Evolutionary conservation across 2,888 invertebrate species (phyloP).

Genomic region (Diadromus collaris): DNA sequence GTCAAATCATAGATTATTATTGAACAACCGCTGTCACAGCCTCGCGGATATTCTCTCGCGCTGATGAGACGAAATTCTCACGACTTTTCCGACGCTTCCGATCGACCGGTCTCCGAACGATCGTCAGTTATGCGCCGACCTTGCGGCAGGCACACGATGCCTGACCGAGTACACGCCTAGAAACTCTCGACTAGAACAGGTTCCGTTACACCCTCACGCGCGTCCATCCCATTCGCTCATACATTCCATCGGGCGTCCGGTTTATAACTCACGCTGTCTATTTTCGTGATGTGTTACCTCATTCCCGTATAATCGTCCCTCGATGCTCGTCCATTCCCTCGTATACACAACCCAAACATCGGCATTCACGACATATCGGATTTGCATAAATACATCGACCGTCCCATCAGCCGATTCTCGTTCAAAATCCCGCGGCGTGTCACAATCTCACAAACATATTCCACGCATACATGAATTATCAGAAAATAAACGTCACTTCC

Average conservation of each 20-base stretch:
- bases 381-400: constrained; percentile 11
- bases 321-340: constrained; percentile 14
- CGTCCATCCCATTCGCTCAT: constrained; percentile 32
- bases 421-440: neutral
- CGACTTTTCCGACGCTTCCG: constrained; percentile 9
- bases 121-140: constrained; percentile 4
- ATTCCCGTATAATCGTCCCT: constrained; percentile 27
- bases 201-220: constrained; percentile 71
- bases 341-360: neutral
- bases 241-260: constrained; percentile 64
- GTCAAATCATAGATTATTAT: neutral
- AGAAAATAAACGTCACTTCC: no score
- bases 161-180: constrained; percentile 24
- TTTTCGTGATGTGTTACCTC: constrained; percentile 50
- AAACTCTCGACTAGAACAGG: constrained; percentile 69
- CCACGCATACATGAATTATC: no score
- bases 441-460: no score
- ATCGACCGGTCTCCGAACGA: constrained; percentile 11
- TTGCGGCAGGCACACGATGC: constrained; percentile 26
- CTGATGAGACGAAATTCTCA: constrained; percentile 13
- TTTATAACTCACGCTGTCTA: constrained; percentile 46
- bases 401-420: neutral
- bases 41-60: neutral
- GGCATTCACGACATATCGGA: neutral
- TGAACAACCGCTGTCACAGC: neutral